A percentile compares a stretch with the other conserved stretches of the same genome.
phyloP scores from a whole-genome alignment of 2,888 invertebrate species.

The Gandaritis pyraliata region DNA sequence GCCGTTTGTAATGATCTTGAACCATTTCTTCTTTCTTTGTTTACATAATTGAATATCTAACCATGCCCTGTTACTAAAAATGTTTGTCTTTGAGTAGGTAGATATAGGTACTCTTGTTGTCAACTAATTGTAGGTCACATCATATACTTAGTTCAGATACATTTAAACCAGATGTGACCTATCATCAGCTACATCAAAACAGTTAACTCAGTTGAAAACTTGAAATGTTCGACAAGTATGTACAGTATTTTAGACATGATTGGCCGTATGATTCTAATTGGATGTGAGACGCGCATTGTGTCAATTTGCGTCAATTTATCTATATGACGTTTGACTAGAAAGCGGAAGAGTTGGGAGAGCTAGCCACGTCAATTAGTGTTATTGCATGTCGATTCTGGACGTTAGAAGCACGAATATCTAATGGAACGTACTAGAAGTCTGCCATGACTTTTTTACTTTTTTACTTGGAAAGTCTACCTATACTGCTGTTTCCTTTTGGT shows the following conservation, averaged over 20 bases:
- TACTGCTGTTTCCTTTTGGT: no score
- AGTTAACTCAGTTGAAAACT: background rate
- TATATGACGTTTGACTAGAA: constrained; percentile 29
- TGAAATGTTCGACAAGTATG: constrained; percentile 16
- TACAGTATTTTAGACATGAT: constrained; percentile 24
- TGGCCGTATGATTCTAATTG: constrained; percentile 28
- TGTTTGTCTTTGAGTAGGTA: no score
- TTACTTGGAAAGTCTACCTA: no score
- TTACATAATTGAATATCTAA: no score
- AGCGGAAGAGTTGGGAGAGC: constrained; percentile 31
- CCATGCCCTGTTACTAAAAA: no score
- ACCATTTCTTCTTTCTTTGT: no score
- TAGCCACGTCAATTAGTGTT: constrained; percentile 16
- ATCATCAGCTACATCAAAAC: background rate
- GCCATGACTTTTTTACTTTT: no score
- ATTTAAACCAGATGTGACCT: background rate
- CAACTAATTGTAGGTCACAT: no score
- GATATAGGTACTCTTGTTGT: no score
- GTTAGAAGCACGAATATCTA: no score
- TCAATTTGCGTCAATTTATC: constrained; percentile 29
- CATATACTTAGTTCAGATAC: background rate
- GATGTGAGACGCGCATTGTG: constrained; percentile 25
- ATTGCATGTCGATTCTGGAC: constrained; percentile 11
- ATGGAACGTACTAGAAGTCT: no score
- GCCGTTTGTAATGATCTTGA: no score